phyloP scores from a whole-genome alignment of 2,888 invertebrate species.

The Esperia sulphurella region DNA sequence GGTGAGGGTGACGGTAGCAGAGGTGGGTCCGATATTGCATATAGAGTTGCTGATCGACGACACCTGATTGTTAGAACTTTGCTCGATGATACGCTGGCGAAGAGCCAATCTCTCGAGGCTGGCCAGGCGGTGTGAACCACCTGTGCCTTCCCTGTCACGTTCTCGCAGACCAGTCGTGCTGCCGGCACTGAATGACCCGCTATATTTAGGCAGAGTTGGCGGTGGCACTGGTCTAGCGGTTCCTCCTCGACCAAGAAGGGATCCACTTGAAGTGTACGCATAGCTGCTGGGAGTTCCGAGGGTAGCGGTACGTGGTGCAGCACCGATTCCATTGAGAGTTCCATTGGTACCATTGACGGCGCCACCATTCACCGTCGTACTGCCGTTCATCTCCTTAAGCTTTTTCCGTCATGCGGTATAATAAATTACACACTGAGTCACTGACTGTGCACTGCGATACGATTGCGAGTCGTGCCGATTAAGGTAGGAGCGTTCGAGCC shows the following conservation, averaged over 20 bases:
- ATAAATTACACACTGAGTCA: slow-evolving; percentile 68
- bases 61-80: slow-evolving; percentile 76
- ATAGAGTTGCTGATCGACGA: slow-evolving; percentile 43
- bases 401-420: slow-evolving; percentile 68
- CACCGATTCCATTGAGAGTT: slow-evolving; percentile 63
- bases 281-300: slow-evolving; percentile 80
- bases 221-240: slow-evolving; percentile 86
- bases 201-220: slow-evolving; percentile 88
- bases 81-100: slow-evolving; percentile 89
- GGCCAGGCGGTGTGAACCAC: slow-evolving; percentile 88
- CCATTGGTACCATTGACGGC: slow-evolving; percentile 72
- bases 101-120: slow-evolving; percentile 90
- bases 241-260: slow-evolving; percentile 79
- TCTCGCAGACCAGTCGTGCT: slow-evolving; percentile 81
- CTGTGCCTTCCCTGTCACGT: slow-evolving; percentile 83
- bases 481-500: slow-evolving; percentile 68
- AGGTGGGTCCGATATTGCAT: slow-evolving; percentile 62
- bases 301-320: slow-evolving; percentile 70
- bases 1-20: slow-evolving; percentile 74
- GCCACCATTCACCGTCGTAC: slow-evolving; percentile 72
- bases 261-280: slow-evolving; percentile 81
- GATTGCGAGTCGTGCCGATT: slow-evolving; percentile 57
- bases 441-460: slow-evolving; percentile 59
- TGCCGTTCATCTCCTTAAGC: slow-evolving; percentile 74
- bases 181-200: slow-evolving; percentile 87